Evolutionary conservation across 92 coral and sea anemone genomes (phyloP).

Genomic region (Bergia puertoricense): DNA sequence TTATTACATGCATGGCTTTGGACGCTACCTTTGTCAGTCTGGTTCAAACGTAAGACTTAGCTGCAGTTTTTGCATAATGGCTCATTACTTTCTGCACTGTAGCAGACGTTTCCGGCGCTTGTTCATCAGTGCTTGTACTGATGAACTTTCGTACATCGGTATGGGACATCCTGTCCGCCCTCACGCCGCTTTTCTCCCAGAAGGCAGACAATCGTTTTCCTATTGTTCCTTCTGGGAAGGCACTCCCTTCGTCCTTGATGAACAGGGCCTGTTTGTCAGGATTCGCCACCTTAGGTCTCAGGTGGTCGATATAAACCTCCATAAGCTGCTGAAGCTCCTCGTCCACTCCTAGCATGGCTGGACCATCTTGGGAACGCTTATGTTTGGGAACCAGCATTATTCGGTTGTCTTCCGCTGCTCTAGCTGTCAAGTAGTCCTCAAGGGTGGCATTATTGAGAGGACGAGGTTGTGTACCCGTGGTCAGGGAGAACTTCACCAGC

Average conservation of each 20-base stretch:
- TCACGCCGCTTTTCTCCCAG: conserved; percentile 14
- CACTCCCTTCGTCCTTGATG: not conserved
- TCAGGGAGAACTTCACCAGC: not conserved
- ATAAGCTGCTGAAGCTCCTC: not conserved
- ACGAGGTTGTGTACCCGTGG: conserved; percentile 20
- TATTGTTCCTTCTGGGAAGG: conserved; percentile 1
- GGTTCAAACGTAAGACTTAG: too few relatives aligned
- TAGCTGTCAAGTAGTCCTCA: not conserved
- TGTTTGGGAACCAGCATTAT: conserved; percentile 15
- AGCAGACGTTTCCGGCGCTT: too few relatives aligned
- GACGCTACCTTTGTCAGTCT: too few relatives aligned
- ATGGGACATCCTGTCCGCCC: too few relatives aligned
- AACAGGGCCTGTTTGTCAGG: not conserved
- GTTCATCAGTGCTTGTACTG: too few relatives aligned
- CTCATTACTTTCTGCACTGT: too few relatives aligned
- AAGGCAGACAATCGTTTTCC: conserved; percentile 7
- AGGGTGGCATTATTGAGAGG: not conserved
- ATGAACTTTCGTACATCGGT: too few relatives aligned
- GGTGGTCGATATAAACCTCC: not conserved
- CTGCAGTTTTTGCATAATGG: too few relatives aligned
- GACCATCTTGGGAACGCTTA: conserved; percentile 24
- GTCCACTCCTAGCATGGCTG: conserved; percentile 31
- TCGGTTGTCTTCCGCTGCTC: not conserved
- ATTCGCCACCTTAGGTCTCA: not conserved
- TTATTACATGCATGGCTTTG: too few relatives aligned